Evolutionary conservation across 2,888 invertebrate species (phyloP), one percentile per base, ranked within the genome.

Genomic region (Hesperia comma): DNA sequence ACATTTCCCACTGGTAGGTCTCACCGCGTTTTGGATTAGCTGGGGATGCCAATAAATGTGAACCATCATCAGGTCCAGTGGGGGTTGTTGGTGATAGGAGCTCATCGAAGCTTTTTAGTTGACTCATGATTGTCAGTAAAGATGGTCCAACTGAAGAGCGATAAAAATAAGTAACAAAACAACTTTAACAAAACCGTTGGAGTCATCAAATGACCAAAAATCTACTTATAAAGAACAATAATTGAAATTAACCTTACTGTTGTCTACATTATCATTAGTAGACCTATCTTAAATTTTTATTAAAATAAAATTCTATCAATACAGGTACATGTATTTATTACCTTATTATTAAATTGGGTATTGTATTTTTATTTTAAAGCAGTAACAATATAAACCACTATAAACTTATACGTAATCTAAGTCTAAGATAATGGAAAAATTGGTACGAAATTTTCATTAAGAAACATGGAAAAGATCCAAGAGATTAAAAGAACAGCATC

Each of bases 41-140:
- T 51, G 67, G 67, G 46, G 67, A 14, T 67, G 67, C 55, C 61
- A 67, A 67, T 67, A 61, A 67, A 61, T 67, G 55, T 61, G 61
- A 61, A 40, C 61, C 67, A 56, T 67, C 67, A 32, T 67, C 67
- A 41, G 61, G 67, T 33, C 19, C 56, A 61, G 14, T 56, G 32
- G 49, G 56, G 32, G 61, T 56, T 55, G 63, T 55, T 51, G 67
- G 67, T 56, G 67, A 67, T 21, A 67, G 67, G 41, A 67, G 67
- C n/a, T 67, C 67, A 49, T 67, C 67, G 67, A 67, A 67, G 56
- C 67, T 67, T 67, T 67, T 67, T 32, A 67, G 40, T 49, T 67
- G 67, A 43, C 40, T 67, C 61, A 67, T 61, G 61, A 67, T 67
- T 37, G 66, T 61, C 66, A 67, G 60, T 61, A 67, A 67, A 54